phyloP scores from a whole-genome alignment of 2,797 vertebrate species.

The Chromobotia macracanthus region DNA sequence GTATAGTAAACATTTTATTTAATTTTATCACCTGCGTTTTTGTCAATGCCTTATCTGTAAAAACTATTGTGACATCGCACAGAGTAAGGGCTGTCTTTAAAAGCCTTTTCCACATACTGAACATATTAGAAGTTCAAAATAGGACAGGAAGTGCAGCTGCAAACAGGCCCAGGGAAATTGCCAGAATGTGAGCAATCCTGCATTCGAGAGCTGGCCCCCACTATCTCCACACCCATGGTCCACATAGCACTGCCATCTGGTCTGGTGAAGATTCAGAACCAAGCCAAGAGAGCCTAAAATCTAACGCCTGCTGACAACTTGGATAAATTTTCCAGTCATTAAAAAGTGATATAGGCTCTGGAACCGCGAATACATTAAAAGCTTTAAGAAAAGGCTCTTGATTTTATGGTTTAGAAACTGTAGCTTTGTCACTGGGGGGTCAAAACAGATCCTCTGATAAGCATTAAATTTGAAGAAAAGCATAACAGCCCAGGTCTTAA shows the following conservation, averaged over 20 bases:
- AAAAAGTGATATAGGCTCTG: constrained; percentile 64
- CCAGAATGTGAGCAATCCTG: constrained; percentile 74
- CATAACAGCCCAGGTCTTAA: constrained; percentile 8
- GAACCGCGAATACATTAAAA: constrained; percentile 45
- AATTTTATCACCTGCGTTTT: not conserved
- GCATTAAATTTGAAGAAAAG: constrained; percentile 2
- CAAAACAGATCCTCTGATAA: constrained; percentile 28
- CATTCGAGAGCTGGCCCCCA: constrained; percentile 64
- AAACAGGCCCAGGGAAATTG: constrained; percentile 64
- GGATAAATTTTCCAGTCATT: constrained; percentile 66
- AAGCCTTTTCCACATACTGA: constrained; percentile 68
- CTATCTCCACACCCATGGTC: constrained; percentile 54
- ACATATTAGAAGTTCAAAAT: constrained; percentile 74
- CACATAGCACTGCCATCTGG: constrained; percentile 75
- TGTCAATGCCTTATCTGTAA: constrained; percentile 32
- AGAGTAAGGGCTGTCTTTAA: constrained; percentile 20
- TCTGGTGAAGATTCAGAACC: constrained; percentile 76
- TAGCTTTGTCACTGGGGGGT: not conserved
- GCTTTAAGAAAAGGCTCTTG: constrained; percentile 10
- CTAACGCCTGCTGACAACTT: constrained; percentile 70
- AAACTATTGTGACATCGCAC: constrained; percentile 50
- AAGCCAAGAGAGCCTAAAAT: constrained; percentile 74
- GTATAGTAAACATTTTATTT: not conserved
- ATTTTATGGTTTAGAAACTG: constrained; percentile 21
- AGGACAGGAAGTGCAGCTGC: constrained; percentile 67